Evolutionary conservation across 1,140 invertebrate genomes (phyloP).

Genomic region (Telenomus remus): DNA sequence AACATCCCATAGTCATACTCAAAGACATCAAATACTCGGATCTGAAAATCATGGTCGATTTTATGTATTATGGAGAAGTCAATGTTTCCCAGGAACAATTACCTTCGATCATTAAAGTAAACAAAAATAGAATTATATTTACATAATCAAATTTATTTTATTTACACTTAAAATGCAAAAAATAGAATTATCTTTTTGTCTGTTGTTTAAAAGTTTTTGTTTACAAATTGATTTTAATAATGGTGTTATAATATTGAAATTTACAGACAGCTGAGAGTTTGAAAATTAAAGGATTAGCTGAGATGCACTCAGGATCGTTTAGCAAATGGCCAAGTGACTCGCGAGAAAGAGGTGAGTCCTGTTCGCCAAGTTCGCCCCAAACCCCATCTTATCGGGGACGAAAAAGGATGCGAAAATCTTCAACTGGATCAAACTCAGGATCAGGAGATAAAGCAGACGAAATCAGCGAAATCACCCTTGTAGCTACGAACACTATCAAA

Average conservation of each 20-base stretch:
- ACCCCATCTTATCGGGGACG: conserved; percentile 71
- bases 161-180: too few species aligned
- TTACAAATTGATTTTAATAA: conserved; percentile 5
- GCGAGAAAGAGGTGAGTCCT: conserved; percentile 67
- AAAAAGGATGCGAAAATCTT: conserved; percentile 83
- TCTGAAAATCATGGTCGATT: conserved; percentile 91
- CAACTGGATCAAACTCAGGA: conserved; percentile 78
- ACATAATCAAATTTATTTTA: too few species aligned
- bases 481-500: conserved; percentile 75
- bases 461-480: conserved; percentile 73
- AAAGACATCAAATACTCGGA: conserved; percentile 91
- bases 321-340: conserved; percentile 77
- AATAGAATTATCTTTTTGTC: too few species aligned
- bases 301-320: conserved; percentile 85
- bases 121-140: too few species aligned
- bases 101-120: conserved; percentile 86
- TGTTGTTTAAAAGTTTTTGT: too few species aligned
- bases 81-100: conserved; percentile 92
- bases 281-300: conserved; percentile 90
- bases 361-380: conserved; percentile 69
- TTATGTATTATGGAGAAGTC: conserved; percentile 94
- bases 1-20: conserved; percentile 92
- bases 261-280: conserved; percentile 86
- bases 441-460: conserved; percentile 77
- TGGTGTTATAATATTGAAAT: not conserved